phyloP scores from a whole-genome alignment of 2,888 invertebrate genomes.

The Leucozona laternaria region DNA sequence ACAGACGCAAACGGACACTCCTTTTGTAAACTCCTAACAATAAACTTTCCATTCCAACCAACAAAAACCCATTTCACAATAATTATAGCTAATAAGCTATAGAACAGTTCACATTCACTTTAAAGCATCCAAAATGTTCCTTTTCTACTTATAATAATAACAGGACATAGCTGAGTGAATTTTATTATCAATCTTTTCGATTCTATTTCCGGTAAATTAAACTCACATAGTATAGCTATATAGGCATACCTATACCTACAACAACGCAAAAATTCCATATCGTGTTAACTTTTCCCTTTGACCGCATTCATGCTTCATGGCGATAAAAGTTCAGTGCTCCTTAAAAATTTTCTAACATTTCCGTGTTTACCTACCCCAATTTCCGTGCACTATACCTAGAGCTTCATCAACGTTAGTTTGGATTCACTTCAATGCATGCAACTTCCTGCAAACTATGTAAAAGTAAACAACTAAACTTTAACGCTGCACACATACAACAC shows the following conservation, averaged over 20 bases:
- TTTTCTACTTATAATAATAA: not conserved
- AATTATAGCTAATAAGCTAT: no score
- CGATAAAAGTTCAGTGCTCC: constrained; percentile 59
- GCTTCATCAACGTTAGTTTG: constrained; percentile 30
- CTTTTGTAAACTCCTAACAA: no score
- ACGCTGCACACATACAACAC: not conserved
- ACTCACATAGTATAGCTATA: not conserved
- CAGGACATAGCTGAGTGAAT: not conserved
- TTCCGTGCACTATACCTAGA: constrained; percentile 23
- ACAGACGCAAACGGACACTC: no score
- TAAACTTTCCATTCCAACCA: no score
- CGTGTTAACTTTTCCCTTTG: constrained; percentile 34
- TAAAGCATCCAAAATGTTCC: not conserved
- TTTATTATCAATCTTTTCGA: not conserved
- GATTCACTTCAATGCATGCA: constrained; percentile 40
- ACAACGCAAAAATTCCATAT: not conserved
- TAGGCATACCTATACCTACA: not conserved
- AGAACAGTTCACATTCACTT: not conserved
- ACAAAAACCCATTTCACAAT: no score
- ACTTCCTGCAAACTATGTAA: constrained; percentile 37
- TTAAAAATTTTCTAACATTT: constrained; percentile 49
- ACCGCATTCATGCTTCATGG: constrained; percentile 34
- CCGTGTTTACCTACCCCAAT: constrained; percentile 72
- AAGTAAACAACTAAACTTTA: not conserved
- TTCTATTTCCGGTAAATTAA: constrained; percentile 21